Percentiles rank a stretch among this genome's conserved stretches.
Conservation (phyloP, 2,113 vertebrate species). For the Ia io region DNA sequence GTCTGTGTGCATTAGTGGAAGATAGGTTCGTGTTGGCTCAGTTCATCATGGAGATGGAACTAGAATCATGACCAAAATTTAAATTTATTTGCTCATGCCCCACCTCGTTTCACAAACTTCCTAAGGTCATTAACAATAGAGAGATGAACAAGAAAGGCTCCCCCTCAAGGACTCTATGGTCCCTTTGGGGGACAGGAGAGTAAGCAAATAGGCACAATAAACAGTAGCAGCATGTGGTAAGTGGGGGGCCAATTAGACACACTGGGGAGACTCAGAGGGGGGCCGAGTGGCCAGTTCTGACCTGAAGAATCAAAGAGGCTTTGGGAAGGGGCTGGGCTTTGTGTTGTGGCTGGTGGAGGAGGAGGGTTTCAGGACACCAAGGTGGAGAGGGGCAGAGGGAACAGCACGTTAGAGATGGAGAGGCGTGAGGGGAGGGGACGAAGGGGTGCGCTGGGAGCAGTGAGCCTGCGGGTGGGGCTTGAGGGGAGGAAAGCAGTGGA, state of each 20-base stretch:
- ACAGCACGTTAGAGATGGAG: background rate
- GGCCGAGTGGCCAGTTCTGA: background rate
- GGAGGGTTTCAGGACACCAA: background rate
- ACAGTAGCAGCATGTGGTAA: fast-evolving
- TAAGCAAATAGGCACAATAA: background rate
- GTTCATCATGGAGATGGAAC: background rate
- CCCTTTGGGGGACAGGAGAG: background rate
- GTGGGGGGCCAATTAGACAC: background rate
- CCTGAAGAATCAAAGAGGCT: background rate
- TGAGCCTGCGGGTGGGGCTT: fast-evolving
- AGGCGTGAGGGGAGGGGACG: fast-evolving
- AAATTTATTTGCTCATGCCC: background rate
- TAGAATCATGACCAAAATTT: background rate
- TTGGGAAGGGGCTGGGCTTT: background rate
- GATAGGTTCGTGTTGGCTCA: constrained; percentile 36
- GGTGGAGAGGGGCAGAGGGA: background rate
- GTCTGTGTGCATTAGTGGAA: background rate
- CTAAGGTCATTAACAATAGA: background rate
- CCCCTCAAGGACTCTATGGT: background rate
- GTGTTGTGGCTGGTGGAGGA: background rate
- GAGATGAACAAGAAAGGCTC: background rate
- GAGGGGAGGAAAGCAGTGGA: background rate
- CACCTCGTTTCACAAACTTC: background rate
- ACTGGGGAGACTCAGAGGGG: background rate
- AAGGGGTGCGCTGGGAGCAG: background rate